Conservation (phyloP, 37 sponge, comb jelly and placozoan genomes). For the Hexactinellida sp. region DNA sequence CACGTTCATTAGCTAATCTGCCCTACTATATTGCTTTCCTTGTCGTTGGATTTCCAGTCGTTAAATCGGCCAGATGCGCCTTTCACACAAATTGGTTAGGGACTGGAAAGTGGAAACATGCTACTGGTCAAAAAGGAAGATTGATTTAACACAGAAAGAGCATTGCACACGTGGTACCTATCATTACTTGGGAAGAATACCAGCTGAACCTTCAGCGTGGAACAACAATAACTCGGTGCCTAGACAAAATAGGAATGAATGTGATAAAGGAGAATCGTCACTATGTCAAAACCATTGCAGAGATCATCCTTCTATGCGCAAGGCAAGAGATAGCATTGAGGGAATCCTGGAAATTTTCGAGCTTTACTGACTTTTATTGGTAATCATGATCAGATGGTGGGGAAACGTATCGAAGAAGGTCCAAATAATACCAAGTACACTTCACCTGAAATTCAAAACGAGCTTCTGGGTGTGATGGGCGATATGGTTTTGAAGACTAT, state of each 20-base stretch:
- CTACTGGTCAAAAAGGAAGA: constrained; percentile 31
- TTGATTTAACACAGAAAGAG: not conserved
- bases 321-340: not conserved
- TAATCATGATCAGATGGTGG: not conserved
- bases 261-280: not conserved
- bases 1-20: no score
- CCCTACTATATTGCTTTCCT: no score
- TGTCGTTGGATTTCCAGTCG: constrained; percentile 31
- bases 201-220: not conserved
- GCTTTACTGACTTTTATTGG: not conserved
- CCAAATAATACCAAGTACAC: not conserved
- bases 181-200: not conserved
- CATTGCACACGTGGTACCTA: not conserved
- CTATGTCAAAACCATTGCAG: not conserved
- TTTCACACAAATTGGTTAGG: constrained; percentile 22
- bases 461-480: not conserved
- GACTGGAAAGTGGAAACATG: constrained; percentile 48
- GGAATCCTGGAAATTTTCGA: not conserved
- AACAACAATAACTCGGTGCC: not conserved
- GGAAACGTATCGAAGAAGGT: not conserved
- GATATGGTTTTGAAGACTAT: not conserved
- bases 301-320: not conserved
- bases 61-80: constrained; percentile 30
- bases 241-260: not conserved
- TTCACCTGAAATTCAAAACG: not conserved